Base-by-base conservation (phyloP, 2,888 invertebrate species). In the Orchestes rusci region DNA sequence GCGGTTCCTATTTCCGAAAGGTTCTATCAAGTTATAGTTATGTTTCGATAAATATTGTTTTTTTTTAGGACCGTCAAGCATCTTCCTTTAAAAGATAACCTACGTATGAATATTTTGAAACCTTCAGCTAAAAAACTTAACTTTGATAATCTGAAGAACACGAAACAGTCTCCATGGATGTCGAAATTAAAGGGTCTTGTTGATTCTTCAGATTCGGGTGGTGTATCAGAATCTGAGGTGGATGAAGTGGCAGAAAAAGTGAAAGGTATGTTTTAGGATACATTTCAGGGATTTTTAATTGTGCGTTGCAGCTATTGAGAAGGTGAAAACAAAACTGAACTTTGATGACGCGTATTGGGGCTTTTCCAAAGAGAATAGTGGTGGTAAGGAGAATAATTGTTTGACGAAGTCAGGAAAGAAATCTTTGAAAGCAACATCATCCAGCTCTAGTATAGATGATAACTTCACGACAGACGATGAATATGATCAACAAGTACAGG, bases 161-260 rank as follows among this genome's bases (percentile, higher is more conserved):
- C 43, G 29, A 5, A 51, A n/a, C 53, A 58, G 42, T 59, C 62
- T 4, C 60, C 62, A n/a, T 59, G 56, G 53, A 19, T 44, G 1
- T 13, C 52, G 18, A 53, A 47, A 48, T 39, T 62, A 3, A 56
- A 59, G 45, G 39, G 51, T 34, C 31, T 65, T 4, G 61, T 62
- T 48, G 64, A 66, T 54, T 55, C 62, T 17, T n/a, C n/a, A n/a
- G 64, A 64, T 32, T 52, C 53, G 4, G 50, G 49, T 15, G 50
- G 51, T 15, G 31, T n/a, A n/a, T n/a, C n/a, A n/a, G n/a, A n/a
- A n/a, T n/a, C n/a, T n/a, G n/a, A n/a, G n/a, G n/a, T n/a, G n/a
- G n/a, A n/a, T n/a, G n/a, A n/a, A n/a, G n/a, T n/a, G n/a, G n/a
- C n/a, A n/a, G n/a, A n/a, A n/a, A n/a, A n/a, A n/a, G n/a, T n/a